Base-by-base conservation (phyloP, 2,113 vertebrate genomes). In the Rhombomys opimus region DNA sequence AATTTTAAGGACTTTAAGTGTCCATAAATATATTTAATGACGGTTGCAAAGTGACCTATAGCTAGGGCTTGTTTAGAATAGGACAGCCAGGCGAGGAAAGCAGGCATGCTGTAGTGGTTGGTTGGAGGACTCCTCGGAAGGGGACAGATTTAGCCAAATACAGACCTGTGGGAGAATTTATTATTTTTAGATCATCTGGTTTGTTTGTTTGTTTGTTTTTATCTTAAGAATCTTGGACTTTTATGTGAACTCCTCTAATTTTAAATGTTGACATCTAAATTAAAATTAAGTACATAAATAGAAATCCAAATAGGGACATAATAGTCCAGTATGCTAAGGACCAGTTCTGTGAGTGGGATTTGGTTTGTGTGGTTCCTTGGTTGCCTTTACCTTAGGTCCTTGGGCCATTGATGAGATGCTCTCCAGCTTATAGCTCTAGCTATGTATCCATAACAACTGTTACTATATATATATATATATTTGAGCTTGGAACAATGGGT, bases 211-310 rank as follows among this genome's bases (percentile, higher is more conserved):
- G 41, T 76, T 89, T 68, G 23, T 32, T 27, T 13, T 14, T 32
- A n/a, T 75, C 46, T 52, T 22, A 61, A 86, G 50, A 65, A 57
- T 94, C 25, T 84, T 97, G 61, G 46, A 46, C 80, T 57, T 75
- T 81, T 70, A 27, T 54, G 41, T 61, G 23, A 93, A 91, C 23
- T 38, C 7, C 94, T 38, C 70, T 20, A n/a, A 73, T 65, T 90
- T 78, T 11, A 94, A 72, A 30, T 90, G 41, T 94, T 89, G 76
- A n/a, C 63, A 46, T 52, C 14, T 92, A 94, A 84, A 76, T 87
- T 92, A 92, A 94, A 72, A 78, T 90, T 92, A 80, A 95, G 54
- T 25, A n/a, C 25, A 67, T 23, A 78, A n/a, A 46, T 54, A 63
- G 10, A 32, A 46, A 76, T 46, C 32, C 30, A 94, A 46, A 50